Base-by-base conservation (phyloP, 2,888 invertebrate genomes). In the Chymomyza procnemis region DNA sequence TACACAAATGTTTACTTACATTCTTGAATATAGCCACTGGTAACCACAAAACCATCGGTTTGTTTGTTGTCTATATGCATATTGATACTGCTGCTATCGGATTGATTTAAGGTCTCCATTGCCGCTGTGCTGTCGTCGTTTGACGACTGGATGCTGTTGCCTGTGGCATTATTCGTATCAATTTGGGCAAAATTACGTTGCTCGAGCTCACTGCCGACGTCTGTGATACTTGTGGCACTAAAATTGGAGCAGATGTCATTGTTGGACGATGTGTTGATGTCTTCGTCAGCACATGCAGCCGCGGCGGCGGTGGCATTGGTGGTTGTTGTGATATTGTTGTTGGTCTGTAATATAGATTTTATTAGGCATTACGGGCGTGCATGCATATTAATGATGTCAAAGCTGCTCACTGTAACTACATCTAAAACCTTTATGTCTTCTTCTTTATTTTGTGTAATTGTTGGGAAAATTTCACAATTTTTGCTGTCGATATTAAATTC, bases 1-100 rank as follows among this genome's bases (percentile, higher is more conserved):
- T 61, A 47, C 54, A 16, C 4, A 18, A 46, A 60, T 56, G 0
- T 55, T 3, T 61, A 65, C 95, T 94, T 93, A 96, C 97, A 97
- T 93, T 97, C 97, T 90, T 97, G 97, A 80, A 97, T 97, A 89
- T 97, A 97, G 91, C 97, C 97, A 64, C 97, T 96, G 14, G 97
- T 97, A 71, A 97, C 93, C 79, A 97, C 95, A 92, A 97, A 97
- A 91, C 96, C 80, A 63, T 81, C 80, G 9, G 55, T 56, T 60
- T 73, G 69, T n/a, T 86, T 73, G 8, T 8, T 26, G 21, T 84
- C 74, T 63, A 70, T 72, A 14, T 22, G 60, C 34, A 52, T 61
- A 48, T 67, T 70, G 58, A 62, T 67, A 55, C 41, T 41, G 61
- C 18, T 63, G 60, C n/a, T 63, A 12, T 72, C 61, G 19, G 41